Evolutionary conservation across 2,888 invertebrate species (phyloP), one percentile per base, ranked within the genome.

Genomic region (Dilophus febrilis): DNA sequence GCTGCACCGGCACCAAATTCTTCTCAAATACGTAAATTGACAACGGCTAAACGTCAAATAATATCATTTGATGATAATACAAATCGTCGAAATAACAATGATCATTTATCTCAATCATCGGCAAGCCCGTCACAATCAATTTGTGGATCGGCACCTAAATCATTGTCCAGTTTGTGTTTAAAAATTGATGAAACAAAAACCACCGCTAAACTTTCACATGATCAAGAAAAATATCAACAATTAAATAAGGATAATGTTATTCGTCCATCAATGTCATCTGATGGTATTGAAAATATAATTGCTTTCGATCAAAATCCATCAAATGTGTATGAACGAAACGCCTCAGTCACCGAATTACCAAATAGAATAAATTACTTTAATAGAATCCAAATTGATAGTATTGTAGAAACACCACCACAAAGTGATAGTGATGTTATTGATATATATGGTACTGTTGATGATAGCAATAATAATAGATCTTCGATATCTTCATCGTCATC

Each of bases 1-100:
- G 71, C 74, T 44, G 67, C 77, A 13, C 72, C 76, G 2, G 61
- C 71, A 45, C 74, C 77, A 40, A 70, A 77, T 53, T 66, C 64
- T 52, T 55, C 64, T 22, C 59, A 55, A 7, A 51, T 47, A 32
- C 36, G 40, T 17, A 53, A 55, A 30, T 36, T 44, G 1, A 42
- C 43, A 3, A 46, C 53, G 3, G 49, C 59, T 1, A 56, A 57
- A 37, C 50, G 62, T 3, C 56, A 57, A 3, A 62, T 62, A 39
- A 48, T 49, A 2, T 48, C 54, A 3, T 49, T 53, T 5, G 53
- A 46, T 17, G 37, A 45, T 12, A 38, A 37, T 16, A 39, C 40
- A 12, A 19, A 14, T 12, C 19, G 12, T 18, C 30, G 14, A 12
- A 29, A 14, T 18, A 34, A 19, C 11, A 41, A 37, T 41, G 17